A percentile compares a stretch with the other conserved stretches of the same genome.
Conservation (phyloP, 2,797 vertebrate species). For the Furcifer pardalis region DNA sequence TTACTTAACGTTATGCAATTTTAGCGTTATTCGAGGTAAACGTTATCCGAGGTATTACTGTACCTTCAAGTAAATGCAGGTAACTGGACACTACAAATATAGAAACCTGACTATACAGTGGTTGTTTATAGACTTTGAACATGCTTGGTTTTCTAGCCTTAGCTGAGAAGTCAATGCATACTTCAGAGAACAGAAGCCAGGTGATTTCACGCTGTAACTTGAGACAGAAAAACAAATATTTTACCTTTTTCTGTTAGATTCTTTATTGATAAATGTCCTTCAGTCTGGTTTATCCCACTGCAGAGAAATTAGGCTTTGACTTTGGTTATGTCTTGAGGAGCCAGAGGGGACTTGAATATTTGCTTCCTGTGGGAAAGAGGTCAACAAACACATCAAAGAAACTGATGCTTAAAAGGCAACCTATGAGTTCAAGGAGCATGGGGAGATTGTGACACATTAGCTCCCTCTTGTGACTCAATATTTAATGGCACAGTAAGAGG, state of each 20-base stretch:
- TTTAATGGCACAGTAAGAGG: not conserved
- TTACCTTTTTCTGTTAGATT: not conserved
- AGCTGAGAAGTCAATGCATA: not conserved
- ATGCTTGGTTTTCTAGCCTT: not conserved
- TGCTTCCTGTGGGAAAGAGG: rapidly evolving
- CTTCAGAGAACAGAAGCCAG: not conserved
- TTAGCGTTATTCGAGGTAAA: too few species aligned
- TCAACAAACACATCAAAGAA: not conserved
- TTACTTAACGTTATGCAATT: too few species aligned
- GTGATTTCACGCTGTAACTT: not conserved
- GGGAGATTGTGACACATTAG: slow-evolving; percentile 50
- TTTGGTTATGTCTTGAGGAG: not conserved
- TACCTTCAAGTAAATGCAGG: not conserved
- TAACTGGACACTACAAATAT: too few species aligned
- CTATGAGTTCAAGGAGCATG: not conserved
- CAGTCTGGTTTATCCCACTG: not conserved
- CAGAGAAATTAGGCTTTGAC: not conserved
- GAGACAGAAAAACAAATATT: too few species aligned
- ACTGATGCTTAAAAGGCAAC: not conserved
- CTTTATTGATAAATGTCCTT: not conserved
- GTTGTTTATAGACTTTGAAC: not conserved
- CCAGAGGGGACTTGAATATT: not conserved
- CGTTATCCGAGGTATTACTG: too few species aligned
- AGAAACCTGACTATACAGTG: not conserved
- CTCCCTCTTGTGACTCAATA: slow-evolving; percentile 62